These are phyloP conservation scores for Phainopepla nitens DNA, from an alignment of 2,113 vertebrate genomes.

Conservation along the genomic window DNA sequence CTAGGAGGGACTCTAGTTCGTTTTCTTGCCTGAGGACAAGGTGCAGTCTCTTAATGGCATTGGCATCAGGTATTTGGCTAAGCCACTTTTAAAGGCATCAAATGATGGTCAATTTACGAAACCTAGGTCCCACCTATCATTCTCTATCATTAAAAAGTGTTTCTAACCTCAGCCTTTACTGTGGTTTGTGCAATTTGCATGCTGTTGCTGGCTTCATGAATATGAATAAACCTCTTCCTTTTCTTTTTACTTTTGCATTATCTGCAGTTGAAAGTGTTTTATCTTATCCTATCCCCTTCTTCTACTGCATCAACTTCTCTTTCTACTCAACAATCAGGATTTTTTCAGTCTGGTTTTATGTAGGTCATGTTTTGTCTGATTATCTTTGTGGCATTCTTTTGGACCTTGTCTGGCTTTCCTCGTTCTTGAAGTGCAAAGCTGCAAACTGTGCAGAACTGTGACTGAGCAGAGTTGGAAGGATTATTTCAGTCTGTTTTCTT, in stretches of 20 bases:
- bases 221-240: neutral
- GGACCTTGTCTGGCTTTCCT: neutral
- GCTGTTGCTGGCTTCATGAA: neutral
- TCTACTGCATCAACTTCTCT: neutral
- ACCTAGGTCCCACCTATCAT: neutral
- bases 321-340: neutral
- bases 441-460: neutral
- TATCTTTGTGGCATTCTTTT: neutral
- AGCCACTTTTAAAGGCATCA: neutral
- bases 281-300: neutral
- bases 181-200: neutral
- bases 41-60: neutral
- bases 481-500: constrained; percentile 12
- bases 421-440: neutral
- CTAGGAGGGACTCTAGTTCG: neutral
- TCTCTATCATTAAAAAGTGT: neutral
- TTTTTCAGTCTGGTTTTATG: neutral
- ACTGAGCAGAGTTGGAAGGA: neutral
- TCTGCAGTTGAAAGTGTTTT: neutral
- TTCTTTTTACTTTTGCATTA: neutral
- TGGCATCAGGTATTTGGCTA: neutral
- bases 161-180: neutral
- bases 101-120: neutral
- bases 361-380: constrained; percentile 1
- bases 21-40: neutral